A percentile compares a stretch with the other conserved stretches of the same genome.
These are phyloP conservation scores for Calliphora vomitoria DNA, from an alignment of 2,888 invertebrate species.

Conservation along the genomic window DNA sequence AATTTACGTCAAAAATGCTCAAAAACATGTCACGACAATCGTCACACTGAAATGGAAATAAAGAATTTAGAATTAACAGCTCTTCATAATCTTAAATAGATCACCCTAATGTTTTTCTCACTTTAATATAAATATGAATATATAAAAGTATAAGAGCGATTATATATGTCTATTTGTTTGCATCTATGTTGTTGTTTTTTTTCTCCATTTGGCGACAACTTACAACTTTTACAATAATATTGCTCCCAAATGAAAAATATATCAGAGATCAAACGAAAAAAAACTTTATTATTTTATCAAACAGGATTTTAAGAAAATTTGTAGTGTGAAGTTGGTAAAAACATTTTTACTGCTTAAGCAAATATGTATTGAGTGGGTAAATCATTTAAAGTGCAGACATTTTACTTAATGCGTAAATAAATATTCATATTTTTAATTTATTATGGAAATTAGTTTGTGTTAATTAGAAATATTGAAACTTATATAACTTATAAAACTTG, in stretches of 20 bases:
- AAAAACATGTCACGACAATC: neutral
- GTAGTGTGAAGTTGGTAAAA: neutral
- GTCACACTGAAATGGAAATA: neutral
- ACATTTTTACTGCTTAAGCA: conserved; percentile 4
- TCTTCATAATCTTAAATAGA: neutral
- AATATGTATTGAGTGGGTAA: neutral
- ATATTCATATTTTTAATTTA: neutral
- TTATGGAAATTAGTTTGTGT: neutral
- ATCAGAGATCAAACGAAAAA: conserved; percentile 29
- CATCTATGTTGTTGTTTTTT: neutral
- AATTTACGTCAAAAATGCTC: neutral
- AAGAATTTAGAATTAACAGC: neutral
- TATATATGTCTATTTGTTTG: neutral
- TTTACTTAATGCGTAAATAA: neutral
- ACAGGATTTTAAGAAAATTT: conserved; percentile 30
- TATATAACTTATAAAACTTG: no score
- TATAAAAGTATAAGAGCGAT: neutral
- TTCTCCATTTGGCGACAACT: conserved; percentile 21
- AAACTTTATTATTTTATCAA: conserved; percentile 15
- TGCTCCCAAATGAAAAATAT: conserved; percentile 61
- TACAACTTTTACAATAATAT: conserved; percentile 28
- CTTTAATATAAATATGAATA: neutral
- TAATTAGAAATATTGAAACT: neutral
- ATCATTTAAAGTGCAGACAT: neutral
- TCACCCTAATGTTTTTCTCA: neutral